Evolutionary conservation across 1,140 invertebrate genomes (phyloP).

Genomic region (Micrasema minimum): DNA sequence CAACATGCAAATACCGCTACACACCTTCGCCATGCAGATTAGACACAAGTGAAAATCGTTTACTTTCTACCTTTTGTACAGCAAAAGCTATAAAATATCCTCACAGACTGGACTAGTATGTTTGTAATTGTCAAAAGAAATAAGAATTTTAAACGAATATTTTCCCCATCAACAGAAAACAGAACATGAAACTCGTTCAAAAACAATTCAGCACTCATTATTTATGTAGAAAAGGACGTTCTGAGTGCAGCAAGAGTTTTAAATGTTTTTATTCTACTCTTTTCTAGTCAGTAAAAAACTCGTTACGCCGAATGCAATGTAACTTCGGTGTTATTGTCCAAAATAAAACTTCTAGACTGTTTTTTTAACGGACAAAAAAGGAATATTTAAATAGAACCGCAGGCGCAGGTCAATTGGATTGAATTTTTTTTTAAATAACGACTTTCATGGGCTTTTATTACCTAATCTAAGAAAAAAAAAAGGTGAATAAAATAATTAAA

Average conservation of each 20-base stretch:
- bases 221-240: too few relatives aligned
- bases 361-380: conserved; percentile 5
- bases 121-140: too few relatives aligned
- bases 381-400: not conserved
- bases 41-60: too few relatives aligned
- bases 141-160: too few relatives aligned
- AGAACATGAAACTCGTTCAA: not conserved
- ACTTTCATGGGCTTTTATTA: not conserved
- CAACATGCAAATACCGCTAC: too few relatives aligned
- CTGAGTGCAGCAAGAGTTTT: not conserved
- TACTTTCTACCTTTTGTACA: too few relatives aligned
- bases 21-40: too few relatives aligned
- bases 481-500: not conserved
- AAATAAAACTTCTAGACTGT: conserved; percentile 28
- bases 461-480: not conserved
- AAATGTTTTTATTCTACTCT: conserved; percentile 1
- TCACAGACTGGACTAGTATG: too few relatives aligned
- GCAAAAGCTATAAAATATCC: too few relatives aligned
- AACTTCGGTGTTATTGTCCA: not conserved
- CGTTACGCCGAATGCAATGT: conserved; percentile 6
- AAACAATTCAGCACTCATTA: too few relatives aligned
- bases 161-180: too few relatives aligned
- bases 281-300: not conserved
- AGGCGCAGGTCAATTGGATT: conserved; percentile 7
- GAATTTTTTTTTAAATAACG: not conserved